A percentile compares a stretch with the other conserved stretches of the same genome.
Evolutionary conservation across 2,113 vertebrate genomes (phyloP).

Genomic region (Perognathus longimembris): DNA sequence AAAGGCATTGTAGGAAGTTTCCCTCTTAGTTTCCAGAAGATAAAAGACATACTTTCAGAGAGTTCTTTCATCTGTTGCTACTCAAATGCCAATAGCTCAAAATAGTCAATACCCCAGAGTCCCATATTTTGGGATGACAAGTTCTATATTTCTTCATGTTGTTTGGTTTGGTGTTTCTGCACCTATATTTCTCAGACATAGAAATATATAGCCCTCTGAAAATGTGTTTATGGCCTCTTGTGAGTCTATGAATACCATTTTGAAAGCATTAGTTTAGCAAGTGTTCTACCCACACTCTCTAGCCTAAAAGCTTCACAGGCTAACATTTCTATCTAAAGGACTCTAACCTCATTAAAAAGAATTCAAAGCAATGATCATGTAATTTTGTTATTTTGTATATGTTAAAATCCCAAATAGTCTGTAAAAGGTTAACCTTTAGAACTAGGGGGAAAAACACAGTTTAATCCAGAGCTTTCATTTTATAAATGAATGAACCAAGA

Average conservation of each 20-base stretch:
- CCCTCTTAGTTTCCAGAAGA: background rate
- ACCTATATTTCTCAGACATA: background rate
- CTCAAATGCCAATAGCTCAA: background rate
- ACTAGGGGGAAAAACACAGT: background rate
- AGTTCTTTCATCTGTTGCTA: background rate
- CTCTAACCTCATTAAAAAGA: background rate
- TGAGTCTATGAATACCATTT: background rate
- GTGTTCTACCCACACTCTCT: background rate
- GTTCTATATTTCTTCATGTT: background rate
- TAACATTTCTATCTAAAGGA: slow-evolving; percentile 29
- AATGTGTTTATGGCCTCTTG: background rate
- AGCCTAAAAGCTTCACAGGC: background rate
- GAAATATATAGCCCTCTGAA: background rate
- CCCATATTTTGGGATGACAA: background rate
- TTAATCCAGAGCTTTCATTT: background rate
- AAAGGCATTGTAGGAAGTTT: background rate
- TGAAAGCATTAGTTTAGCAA: background rate
- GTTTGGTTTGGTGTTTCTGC: background rate
- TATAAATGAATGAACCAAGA: slow-evolving; percentile 13
- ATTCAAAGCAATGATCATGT: background rate
- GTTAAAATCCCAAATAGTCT: background rate
- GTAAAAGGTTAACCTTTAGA: background rate
- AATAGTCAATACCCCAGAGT: background rate
- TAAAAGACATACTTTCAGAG: background rate
- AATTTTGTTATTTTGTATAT: background rate